Conservation (phyloP, 1,140 invertebrate genomes). For the Pseudomyrmex flavicornis region DNA sequence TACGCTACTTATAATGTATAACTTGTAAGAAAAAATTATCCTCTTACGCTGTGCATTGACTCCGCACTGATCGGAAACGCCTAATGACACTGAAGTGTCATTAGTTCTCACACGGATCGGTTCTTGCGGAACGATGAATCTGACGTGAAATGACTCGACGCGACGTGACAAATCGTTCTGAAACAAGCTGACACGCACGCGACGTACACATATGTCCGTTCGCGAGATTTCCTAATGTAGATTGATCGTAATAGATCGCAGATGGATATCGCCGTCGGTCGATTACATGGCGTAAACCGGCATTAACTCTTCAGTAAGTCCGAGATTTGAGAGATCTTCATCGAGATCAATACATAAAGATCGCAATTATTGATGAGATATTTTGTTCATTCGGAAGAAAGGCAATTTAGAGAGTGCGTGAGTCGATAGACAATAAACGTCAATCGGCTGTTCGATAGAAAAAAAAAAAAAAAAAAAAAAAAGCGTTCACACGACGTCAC, state of each 20-base stretch:
- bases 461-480: too few relatives aligned
- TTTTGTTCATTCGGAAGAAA: too few relatives aligned
- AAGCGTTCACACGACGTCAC: background rate
- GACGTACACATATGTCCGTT: background rate
- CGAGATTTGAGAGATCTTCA: too few relatives aligned
- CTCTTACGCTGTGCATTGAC: background rate
- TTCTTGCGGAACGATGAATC: conserved; percentile 41
- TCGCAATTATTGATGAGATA: background rate
- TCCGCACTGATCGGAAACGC: conserved; percentile 26
- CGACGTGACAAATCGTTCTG: conserved; percentile 45
- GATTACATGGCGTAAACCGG: background rate
- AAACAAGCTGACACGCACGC: conserved; percentile 28
- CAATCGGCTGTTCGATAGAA: too few relatives aligned
- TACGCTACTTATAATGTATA: background rate
- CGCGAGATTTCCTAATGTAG: conserved; percentile 26
- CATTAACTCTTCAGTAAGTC: too few relatives aligned
- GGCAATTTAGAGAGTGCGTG: background rate
- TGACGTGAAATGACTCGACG: conserved; percentile 43
- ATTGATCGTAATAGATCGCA: background rate
- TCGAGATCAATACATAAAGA: too few relatives aligned
- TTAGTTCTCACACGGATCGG: conserved; percentile 37
- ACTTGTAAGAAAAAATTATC: conserved; percentile 30
- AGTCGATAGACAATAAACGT: background rate
- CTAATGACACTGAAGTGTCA: conserved; percentile 46
- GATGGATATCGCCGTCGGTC: background rate